Percentiles rank a stretch among this genome's conserved stretches.
Conservation (phyloP, 2,888 invertebrate species). For the Acanthoscelides obtectus region DNA sequence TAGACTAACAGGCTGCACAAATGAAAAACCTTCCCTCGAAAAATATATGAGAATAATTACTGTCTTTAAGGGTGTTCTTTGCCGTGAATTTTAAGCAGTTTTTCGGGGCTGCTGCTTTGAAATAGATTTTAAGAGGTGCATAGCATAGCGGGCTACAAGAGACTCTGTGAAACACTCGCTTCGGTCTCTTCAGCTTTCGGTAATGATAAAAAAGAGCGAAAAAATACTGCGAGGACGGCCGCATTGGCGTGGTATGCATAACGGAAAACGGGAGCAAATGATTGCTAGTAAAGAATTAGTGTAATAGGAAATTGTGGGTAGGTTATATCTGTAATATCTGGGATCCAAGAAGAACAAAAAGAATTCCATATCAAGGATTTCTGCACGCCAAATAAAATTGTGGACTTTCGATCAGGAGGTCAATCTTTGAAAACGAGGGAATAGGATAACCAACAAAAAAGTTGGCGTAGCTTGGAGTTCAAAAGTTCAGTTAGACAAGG, state of each 20-base stretch:
- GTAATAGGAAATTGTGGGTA: too few species aligned
- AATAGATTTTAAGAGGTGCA: background rate
- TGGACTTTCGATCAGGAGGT: too few species aligned
- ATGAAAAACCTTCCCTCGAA: slow-evolving; percentile 2
- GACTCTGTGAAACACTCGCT: slow-evolving; percentile 12
- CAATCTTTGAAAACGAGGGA: too few species aligned
- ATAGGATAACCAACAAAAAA: too few species aligned
- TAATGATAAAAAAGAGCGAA: slow-evolving; percentile 37
- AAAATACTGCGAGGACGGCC: slow-evolving; percentile 14
- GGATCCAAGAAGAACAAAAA: too few species aligned
- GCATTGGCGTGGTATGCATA: background rate
- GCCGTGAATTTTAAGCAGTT: slow-evolving; percentile 33
- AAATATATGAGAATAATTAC: slow-evolving; percentile 2
- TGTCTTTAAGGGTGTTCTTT: slow-evolving; percentile 28
- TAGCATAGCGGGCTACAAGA: background rate
- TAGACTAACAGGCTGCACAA: background rate
- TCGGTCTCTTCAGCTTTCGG: slow-evolving; percentile 14
- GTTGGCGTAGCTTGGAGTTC: too few species aligned
- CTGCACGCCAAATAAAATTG: too few species aligned
- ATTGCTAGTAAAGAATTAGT: too few species aligned
- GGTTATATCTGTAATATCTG: too few species aligned
- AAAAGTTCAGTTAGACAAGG: too few species aligned
- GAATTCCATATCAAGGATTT: too few species aligned
- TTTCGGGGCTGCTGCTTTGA: slow-evolving; percentile 29
- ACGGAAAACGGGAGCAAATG: too few species aligned